Percentiles rank a stretch among this genome's conserved stretches.
phyloP scores from a whole-genome alignment of 1,140 invertebrate genomes.

The Penaeus japonicus region DNA sequence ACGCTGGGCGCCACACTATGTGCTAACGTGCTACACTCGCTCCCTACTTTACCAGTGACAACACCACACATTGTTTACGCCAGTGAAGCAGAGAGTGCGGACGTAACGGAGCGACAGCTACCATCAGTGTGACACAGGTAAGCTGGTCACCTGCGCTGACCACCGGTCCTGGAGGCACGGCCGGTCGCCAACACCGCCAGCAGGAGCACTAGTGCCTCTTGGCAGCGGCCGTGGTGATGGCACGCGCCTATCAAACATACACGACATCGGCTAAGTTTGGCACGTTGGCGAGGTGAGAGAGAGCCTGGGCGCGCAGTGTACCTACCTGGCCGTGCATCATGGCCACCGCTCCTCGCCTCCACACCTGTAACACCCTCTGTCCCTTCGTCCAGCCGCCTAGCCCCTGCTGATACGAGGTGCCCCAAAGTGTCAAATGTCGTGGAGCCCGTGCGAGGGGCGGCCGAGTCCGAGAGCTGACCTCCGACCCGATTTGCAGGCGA shows the following conservation, averaged over 20 bases:
- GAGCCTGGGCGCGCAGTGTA: constrained; percentile 32
- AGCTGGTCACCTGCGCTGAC: constrained; percentile 47
- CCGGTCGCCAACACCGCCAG: constrained; percentile 28
- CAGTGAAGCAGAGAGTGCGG: neutral
- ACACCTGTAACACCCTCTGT: neutral
- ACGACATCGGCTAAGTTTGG: constrained; percentile 53
- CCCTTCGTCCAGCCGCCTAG: neutral
- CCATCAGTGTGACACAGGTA: constrained; percentile 41
- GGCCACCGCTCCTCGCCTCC: constrained; percentile 7
- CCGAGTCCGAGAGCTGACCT: neutral
- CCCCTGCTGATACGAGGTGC: neutral
- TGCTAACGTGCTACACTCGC: constrained; percentile 41
- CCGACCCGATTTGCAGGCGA: no score
- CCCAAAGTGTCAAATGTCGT: neutral
- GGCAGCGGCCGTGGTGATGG: constrained; percentile 28
- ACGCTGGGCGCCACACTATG: constrained; percentile 48
- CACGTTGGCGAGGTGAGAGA: constrained; percentile 42
- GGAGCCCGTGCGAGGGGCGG: neutral
- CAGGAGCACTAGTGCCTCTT: constrained; percentile 46
- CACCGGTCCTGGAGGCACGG: constrained; percentile 32
- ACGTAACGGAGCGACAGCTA: neutral
- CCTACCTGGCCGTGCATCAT: constrained; percentile 22
- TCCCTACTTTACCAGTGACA: neutral
- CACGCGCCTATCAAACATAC: constrained; percentile 52
- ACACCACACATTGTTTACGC: constrained; percentile 33